Base-by-base conservation (phyloP, 2,113 vertebrate species). In the Tachysurus fulvidraco region DNA sequence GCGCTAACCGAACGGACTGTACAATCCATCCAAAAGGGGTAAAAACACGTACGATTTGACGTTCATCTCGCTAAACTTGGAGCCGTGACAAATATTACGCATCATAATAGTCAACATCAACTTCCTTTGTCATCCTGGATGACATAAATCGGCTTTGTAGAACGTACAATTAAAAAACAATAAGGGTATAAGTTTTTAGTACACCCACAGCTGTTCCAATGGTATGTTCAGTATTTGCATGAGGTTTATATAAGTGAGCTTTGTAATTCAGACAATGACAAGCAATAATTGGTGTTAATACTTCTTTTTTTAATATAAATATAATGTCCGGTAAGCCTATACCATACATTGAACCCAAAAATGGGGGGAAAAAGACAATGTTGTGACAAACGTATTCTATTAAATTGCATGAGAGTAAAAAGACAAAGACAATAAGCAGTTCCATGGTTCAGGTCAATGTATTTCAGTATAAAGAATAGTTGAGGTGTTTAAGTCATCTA, bases 381-480 rank as follows among this genome's bases (percentile, higher is more conserved):
- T n/a, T 64, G 62, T 57, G 83, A 60, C 23, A 81, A 89, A 85
- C 69, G 25, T 71, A 44, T 77, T 69, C 71, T 79, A 89, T 83
- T 83, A 78, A 89, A 87, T 81, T 54, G 54, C 36, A 85, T 25
- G 85, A 14, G 17, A 89, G 83, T 76, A 87, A 89, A 87, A 89
- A 86, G 21, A 77, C 71, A 76, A 74, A 86, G 65, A 84, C 83
- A 71, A 71, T 62, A n/a, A 30, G 12, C 52, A 86, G 77, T 87
- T 85, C 57, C 55, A 67, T 69, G 52, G 86, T 90, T 90, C 57
- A 86, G 81, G 57, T 84, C 69, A 83, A 87, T 88, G 85, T 83
- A 76, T 88, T 89, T 90, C 84, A 88, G 86, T 90, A 90, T 88
- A 90, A 90, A 91, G 85, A 88, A 90, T 88, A 88, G 76, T 76